Conservation (phyloP, 1,140 invertebrate genomes). For the Lepidostoma basale region DNA sequence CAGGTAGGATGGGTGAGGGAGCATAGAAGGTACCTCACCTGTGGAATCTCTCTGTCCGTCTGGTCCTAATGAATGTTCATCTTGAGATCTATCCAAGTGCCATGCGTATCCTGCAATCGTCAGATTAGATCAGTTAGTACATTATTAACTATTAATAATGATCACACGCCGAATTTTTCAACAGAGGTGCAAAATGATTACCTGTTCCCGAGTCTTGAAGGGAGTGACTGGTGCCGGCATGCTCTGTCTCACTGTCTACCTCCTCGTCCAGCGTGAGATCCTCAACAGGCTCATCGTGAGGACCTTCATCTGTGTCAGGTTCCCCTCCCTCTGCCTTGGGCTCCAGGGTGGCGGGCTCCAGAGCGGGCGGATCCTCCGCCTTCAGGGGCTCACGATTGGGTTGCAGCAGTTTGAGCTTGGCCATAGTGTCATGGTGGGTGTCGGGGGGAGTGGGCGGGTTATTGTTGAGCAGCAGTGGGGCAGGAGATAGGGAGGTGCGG, state of each 20-base stretch:
- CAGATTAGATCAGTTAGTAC: background rate
- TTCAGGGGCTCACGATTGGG: background rate
- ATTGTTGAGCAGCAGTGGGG: conserved; percentile 30
- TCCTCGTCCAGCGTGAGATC: conserved; percentile 83
- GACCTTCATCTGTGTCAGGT: conserved; percentile 26
- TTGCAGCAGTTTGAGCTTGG: conserved; percentile 31
- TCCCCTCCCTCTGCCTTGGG: conserved; percentile 3
- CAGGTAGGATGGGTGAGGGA: background rate
- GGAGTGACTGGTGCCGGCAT: conserved; percentile 61
- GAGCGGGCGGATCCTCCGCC: background rate
- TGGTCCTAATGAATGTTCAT: conserved; percentile 53
- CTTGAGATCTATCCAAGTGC: conserved; percentile 62
- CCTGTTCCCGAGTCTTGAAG: conserved; percentile 54
- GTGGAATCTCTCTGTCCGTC: conserved; percentile 59
- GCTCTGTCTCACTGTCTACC: conserved; percentile 69
- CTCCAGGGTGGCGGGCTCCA: conserved; percentile 43
- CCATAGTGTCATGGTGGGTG: conserved; percentile 23
- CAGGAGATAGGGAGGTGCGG: conserved; percentile 56
- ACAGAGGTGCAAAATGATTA: background rate
- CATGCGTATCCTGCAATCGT: conserved; percentile 59
- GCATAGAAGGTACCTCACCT: conserved; percentile 53
- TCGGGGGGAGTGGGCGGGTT: conserved; percentile 33
- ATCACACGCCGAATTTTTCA: too few species aligned
- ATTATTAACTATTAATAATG: too few species aligned
- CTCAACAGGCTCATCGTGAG: conserved; percentile 71